Percentiles rank a stretch among this genome's conserved stretches.
These are phyloP conservation scores for Bradynema listronoti DNA, from an alignment of 1,140 invertebrate species.

Conservation along the genomic window DNA sequence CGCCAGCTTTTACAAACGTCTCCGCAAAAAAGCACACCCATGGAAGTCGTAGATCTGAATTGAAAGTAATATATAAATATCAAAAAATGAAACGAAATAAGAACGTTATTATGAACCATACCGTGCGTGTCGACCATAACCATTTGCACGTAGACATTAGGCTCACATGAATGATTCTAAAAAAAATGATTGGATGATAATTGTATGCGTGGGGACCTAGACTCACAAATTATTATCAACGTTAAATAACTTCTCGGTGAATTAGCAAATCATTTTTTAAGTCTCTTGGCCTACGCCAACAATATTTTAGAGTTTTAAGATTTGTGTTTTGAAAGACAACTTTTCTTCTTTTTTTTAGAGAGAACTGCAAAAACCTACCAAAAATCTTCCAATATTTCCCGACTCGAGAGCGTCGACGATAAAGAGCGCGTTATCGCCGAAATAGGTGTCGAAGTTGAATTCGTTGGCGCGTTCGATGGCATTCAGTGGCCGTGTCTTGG, in stretches of 20 bases:
- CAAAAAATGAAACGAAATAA: background rate
- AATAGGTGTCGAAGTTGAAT: slow-evolving; percentile 21
- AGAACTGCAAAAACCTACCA: no score
- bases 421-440: slow-evolving; percentile 20
- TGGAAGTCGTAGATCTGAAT: slow-evolving; percentile 21
- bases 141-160: slow-evolving; percentile 21
- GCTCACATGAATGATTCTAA: slow-evolving; percentile 26
- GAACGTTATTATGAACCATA: no score
- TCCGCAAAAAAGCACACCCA: slow-evolving; percentile 24
- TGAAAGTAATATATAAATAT: slow-evolving; percentile 6
- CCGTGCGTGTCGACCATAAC: slow-evolving; percentile 13
- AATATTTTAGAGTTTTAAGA: no score
- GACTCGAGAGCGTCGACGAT: slow-evolving; percentile 16
- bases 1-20: slow-evolving; percentile 26
- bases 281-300: no score
- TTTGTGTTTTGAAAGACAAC: no score
- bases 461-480: background rate
- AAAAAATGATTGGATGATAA: no score
- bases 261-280: no score
- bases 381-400: slow-evolving; percentile 27
- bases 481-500: no score
- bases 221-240: no score
- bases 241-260: no score
- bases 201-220: no score
- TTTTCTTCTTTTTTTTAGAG: no score